Evolutionary conservation across 2,797 vertebrate genomes (phyloP), one percentile per base, ranked within the genome.

Genomic region (Sitta carolinensis): DNA sequence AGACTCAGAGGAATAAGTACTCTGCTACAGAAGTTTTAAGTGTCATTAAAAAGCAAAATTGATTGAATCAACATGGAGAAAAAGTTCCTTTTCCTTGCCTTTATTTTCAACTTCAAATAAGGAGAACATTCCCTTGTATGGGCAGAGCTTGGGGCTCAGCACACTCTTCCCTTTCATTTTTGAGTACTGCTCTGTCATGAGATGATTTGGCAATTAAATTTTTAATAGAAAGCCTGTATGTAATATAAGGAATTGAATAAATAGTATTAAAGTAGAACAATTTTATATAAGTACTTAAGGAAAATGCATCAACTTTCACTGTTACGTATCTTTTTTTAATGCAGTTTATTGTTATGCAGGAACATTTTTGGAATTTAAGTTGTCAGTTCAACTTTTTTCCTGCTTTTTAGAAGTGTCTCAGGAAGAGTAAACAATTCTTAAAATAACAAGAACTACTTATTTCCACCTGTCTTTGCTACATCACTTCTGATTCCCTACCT

Each of bases 291-390:
- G 26, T 74, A 52, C 74, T 74, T 72, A 67, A 55, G 64, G 63
- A 94, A 73, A 78, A 27, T 27, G 13, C 29, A 57, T 43, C 57
- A 50, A 79, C 26, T 81, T 73, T 50, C 40, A 57, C 30, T 58
- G 48, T 76, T 77, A 67, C 22, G 17, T 26, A 72, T 83, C 45
- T 78, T 70, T 1, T 79, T 93, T 84, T 93, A 86, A 51, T 63
- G 78, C 87, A 48, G 83, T 77, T 90, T 95, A 16, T 59, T 87
- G 32, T 45, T 45, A 5, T 40, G 14, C 67, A 97, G 93, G 48
- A 97, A 86, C 34, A 38, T 40, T 67, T 29, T 38, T 88, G 47
- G 43, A 92, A 94, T 93, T 74, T 48, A 78, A 63, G 67, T 51
- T 79, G 78, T 47, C 62, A 54, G 80, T 85, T 87, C 61, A 70